Base-by-base conservation (phyloP, 1,140 invertebrate species). In the Heliconius melpomene region DNA sequence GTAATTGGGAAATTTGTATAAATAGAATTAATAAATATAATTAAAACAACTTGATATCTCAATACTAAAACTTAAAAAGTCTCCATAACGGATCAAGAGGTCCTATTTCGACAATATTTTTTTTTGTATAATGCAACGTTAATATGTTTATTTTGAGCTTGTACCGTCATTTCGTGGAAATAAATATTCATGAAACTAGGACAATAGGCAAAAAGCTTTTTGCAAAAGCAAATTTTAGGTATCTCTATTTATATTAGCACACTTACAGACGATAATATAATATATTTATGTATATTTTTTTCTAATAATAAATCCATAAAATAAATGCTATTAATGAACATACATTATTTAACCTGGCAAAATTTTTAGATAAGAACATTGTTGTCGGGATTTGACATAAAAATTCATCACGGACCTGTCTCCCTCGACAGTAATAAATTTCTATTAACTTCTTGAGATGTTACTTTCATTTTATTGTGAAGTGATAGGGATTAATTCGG, bases 401-500 rank as follows among this genome's bases (percentile, higher is more conserved):
- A 89, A 88, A 90, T 87, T 88, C 86, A 90, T 88, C 86, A 81
- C 83, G 80, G 85, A 83, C 79, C 79, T 83, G 79, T 79, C 85
- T 85, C 85, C 84, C 87, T 83, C 81, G 88, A 90, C 90, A 83
- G 85, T 89, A 90, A 93, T 92, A 93, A 92, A 91, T 93, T 91
- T 93, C 88, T 91, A 94, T 94, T 93, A 93, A 94, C 91, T 93
- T 93, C 90, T 93, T 88, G 87, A 91, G 90, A 91, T 90, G 90
- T 93, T 90, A 90, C 91, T 93, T 91, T 83, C 90, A 90, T 93
- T 93, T 92, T 91, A 93, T 93, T 94, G 91, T 93, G 88, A 90
- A 94, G 90, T 92, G 90, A 93, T 93, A 94, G 90, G 91, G 91
- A 94, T 93, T 93, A 94, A 93, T 94, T 91, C 89, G 83, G 85